phyloP scores from a whole-genome alignment of 1,140 invertebrate species.

The Neodiprion pinetum region DNA sequence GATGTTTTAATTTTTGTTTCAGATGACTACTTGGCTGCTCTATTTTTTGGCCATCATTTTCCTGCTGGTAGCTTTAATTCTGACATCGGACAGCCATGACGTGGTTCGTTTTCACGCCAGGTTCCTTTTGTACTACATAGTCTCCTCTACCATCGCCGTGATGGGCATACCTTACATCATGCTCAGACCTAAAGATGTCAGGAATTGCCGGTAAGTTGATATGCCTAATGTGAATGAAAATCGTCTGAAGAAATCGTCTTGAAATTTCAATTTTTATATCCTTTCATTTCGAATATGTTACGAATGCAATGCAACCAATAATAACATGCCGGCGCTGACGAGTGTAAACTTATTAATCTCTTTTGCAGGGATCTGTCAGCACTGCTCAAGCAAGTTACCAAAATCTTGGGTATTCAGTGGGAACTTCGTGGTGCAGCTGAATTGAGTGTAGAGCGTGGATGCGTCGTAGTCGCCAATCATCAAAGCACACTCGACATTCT shows the following conservation, averaged over 20 bases:
- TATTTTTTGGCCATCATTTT: background rate
- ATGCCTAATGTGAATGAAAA: background rate
- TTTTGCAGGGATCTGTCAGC: constrained; percentile 13
- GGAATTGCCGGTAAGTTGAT: background rate
- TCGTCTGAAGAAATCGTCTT: background rate
- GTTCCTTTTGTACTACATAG: background rate
- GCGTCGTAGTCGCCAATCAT: constrained; percentile 63
- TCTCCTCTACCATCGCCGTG: background rate
- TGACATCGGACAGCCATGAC: background rate
- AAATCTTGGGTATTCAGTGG: constrained; percentile 59
- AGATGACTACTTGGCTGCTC: background rate
- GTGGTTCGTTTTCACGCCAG: background rate
- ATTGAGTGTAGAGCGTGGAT: constrained; percentile 47
- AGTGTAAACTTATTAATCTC: background rate
- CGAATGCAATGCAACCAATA: too few relatives aligned
- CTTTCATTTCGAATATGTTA: too few relatives aligned
- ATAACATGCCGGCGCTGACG: too few relatives aligned
- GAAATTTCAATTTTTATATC: too few relatives aligned
- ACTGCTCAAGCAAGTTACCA: constrained; percentile 36
- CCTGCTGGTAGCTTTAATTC: background rate
- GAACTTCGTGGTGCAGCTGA: constrained; percentile 56
- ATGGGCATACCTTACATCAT: background rate
- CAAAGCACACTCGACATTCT: constrained; percentile 63
- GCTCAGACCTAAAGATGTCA: background rate
- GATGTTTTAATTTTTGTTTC: background rate